phyloP scores from a whole-genome alignment of 2,113 vertebrate genomes.

The Sturnus vulgaris region DNA sequence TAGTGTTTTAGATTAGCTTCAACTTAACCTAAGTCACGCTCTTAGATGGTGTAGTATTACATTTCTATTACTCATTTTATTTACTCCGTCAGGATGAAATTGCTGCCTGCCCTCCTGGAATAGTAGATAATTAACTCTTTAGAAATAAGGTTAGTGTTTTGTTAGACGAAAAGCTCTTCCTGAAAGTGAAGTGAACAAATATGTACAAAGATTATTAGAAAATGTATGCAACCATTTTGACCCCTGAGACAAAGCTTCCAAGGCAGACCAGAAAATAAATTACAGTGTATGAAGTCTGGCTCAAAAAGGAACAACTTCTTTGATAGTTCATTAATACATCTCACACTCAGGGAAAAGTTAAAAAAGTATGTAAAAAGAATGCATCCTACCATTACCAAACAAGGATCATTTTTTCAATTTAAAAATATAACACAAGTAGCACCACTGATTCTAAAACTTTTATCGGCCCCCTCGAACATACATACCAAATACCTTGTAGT shows the following conservation, averaged over 20 bases:
- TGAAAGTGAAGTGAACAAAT: slow-evolving; percentile 45
- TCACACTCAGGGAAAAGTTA: neutral
- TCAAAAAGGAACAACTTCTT: neutral
- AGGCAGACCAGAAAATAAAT: neutral
- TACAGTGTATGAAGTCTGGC: neutral
- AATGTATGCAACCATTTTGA: neutral
- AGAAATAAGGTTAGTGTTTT: slow-evolving; percentile 33
- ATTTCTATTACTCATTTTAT: slow-evolving; percentile 49
- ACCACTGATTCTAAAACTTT: neutral
- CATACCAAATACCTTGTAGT: neutral
- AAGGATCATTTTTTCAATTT: neutral
- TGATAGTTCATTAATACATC: neutral
- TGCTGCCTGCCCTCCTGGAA: neutral
- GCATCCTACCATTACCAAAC: neutral
- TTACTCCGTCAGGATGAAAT: slow-evolving; percentile 44
- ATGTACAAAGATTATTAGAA: slow-evolving; percentile 27
- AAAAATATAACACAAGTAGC: neutral
- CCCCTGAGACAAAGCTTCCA: neutral
- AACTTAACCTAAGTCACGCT: neutral
- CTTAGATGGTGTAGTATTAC: slow-evolving; percentile 40
- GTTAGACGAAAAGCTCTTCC: neutral
- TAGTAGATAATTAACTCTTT: slow-evolving; percentile 62
- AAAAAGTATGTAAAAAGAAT: neutral
- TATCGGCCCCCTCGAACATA: neutral
- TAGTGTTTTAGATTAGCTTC: neutral